Conservation (phyloP, 92 coral and sea anemone genomes). For the Virgularia gustaviana region DNA sequence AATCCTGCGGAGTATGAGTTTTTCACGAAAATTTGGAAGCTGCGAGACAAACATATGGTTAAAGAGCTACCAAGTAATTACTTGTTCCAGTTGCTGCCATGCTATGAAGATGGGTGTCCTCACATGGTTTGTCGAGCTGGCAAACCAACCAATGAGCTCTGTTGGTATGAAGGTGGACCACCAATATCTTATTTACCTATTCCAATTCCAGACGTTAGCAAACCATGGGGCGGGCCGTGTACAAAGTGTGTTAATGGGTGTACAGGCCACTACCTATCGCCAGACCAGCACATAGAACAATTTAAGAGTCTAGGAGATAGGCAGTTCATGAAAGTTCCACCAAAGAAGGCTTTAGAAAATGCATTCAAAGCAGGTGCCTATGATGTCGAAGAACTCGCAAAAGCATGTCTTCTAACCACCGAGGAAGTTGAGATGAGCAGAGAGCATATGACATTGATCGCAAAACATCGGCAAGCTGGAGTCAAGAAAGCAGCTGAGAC, state of each 20-base stretch:
- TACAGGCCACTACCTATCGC: constrained; percentile 40
- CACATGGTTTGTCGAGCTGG: constrained; percentile 28
- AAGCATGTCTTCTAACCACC: constrained; percentile 19
- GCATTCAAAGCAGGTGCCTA: not conserved
- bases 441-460: constrained; percentile 2
- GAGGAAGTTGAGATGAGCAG: constrained; percentile 21
- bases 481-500: constrained; percentile 1
- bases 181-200: constrained; percentile 36
- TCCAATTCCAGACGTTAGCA: constrained; percentile 47
- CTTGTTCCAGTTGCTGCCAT: constrained; percentile 4
- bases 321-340: constrained; percentile 17
- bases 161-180: constrained; percentile 46
- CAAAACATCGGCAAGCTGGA: constrained; percentile 15
- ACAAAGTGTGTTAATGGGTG: constrained; percentile 34
- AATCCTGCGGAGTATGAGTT: constrained; percentile 41
- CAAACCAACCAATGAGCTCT: constrained; percentile 7
- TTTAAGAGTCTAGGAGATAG: constrained; percentile 12
- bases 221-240: constrained; percentile 38
- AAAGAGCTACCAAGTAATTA: constrained; percentile 18
- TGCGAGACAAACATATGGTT: constrained; percentile 34
- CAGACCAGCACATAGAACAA: constrained; percentile 34
- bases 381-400: constrained; percentile 27
- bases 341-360: constrained; percentile 9
- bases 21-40: constrained; percentile 32
- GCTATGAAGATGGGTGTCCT: constrained; percentile 16